Percentiles rank a stretch among this genome's conserved stretches.
Conservation (phyloP, 1,140 invertebrate genomes). For the Vanessa atalanta region DNA sequence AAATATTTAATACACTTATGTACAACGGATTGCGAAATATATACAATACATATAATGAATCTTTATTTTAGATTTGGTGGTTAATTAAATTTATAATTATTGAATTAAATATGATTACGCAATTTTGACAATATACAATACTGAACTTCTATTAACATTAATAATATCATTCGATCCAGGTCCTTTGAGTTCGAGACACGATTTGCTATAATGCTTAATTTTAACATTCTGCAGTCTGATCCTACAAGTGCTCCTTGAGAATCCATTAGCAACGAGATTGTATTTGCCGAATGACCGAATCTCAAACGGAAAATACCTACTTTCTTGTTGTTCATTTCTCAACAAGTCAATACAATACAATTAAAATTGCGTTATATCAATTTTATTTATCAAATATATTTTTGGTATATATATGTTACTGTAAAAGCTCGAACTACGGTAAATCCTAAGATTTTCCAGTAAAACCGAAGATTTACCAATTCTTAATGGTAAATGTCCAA, state of each 20-base stretch:
- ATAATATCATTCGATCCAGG: background rate
- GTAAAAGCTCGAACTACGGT: no score
- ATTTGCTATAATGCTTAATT: background rate
- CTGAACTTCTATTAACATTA: background rate
- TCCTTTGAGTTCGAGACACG: background rate
- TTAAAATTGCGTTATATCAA: no score
- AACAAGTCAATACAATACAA: background rate
- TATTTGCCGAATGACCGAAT: slow-evolving; percentile 5
- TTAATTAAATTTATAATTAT: background rate
- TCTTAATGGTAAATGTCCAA: no score
- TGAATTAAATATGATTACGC: background rate
- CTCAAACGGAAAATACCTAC: background rate
- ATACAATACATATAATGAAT: no score
- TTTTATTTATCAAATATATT: no score
- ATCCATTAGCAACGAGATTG: slow-evolving; percentile 6
- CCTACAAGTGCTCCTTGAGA: background rate
- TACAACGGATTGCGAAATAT: no score
- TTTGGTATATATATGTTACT: no score
- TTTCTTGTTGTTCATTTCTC: background rate
- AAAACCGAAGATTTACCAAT: no score
- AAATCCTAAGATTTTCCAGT: no score
- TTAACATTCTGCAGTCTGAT: background rate
- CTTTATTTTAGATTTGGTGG: no score
- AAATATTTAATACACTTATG: no score
- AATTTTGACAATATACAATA: background rate